phyloP scores from a whole-genome alignment of 2,888 invertebrate genomes.

The Nesidiocoris tenuis region DNA sequence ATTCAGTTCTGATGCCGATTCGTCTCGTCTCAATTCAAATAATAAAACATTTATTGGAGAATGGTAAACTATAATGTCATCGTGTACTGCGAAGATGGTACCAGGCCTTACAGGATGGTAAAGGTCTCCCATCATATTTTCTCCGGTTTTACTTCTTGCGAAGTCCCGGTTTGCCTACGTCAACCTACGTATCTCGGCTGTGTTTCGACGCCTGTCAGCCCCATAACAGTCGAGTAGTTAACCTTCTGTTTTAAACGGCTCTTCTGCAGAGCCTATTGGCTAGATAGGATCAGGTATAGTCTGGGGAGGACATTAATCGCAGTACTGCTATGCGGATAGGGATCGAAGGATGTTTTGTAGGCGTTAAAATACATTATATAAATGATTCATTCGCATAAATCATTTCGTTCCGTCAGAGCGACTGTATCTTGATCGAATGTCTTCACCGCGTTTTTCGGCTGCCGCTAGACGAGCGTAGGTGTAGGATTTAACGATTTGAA shows the following conservation, averaged over 20 bases:
- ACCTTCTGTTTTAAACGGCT: slow-evolving; percentile 8
- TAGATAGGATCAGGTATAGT: not conserved
- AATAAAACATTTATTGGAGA: no score
- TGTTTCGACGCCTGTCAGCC: slow-evolving; percentile 16
- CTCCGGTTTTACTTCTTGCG: no score
- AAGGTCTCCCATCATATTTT: no score
- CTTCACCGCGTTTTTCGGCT: no score
- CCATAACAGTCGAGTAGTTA: slow-evolving; percentile 27
- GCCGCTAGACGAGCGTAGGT: no score
- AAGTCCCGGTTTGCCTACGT: slow-evolving; percentile 27
- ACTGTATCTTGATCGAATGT: not conserved
- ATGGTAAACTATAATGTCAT: no score
- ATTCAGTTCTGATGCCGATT: no score
- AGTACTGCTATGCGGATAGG: not conserved
- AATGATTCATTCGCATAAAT: not conserved
- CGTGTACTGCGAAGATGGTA: no score
- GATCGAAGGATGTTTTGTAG: not conserved
- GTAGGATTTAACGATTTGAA: no score
- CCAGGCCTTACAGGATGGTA: no score
- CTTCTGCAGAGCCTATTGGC: not conserved
- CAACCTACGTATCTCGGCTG: not conserved
- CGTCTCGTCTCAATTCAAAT: no score
- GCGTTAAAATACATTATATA: not conserved
- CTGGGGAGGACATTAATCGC: not conserved
- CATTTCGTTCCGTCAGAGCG: not conserved